Conservation (phyloP, 2,113 vertebrate species). For the Tachysurus vachellii region DNA sequence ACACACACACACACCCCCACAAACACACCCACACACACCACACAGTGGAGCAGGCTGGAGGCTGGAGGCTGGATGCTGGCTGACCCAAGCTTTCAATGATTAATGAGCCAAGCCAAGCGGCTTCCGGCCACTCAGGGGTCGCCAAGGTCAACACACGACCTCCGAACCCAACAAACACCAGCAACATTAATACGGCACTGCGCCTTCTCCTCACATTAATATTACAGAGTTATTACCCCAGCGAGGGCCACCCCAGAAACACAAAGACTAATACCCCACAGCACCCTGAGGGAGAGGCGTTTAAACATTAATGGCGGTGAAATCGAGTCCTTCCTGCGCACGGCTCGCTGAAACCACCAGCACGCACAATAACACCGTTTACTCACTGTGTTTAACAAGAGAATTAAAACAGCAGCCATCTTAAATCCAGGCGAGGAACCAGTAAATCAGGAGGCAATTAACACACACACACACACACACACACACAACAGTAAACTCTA, state of each 20-base stretch:
- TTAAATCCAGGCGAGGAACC: not conserved
- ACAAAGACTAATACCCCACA: conserved; percentile 1
- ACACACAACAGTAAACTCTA: not conserved
- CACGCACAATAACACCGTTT: not conserved
- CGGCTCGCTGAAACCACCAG: not conserved
- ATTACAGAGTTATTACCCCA: conserved; percentile 20
- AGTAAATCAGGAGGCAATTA: conserved; percentile 11
- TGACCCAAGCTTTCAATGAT: conserved; percentile 68
- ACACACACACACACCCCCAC: conserved; percentile 47
- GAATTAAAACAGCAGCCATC: not conserved
- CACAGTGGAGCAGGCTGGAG: conserved; percentile 39
- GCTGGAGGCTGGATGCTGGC: conserved; percentile 37
- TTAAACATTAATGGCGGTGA: conserved; percentile 43
- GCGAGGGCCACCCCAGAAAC: not conserved
- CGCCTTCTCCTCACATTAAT: conserved; percentile 30
- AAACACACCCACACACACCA: conserved; percentile 50
- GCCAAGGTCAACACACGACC: conserved; percentile 49
- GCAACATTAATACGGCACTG: conserved; percentile 24
- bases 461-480: not conserved
- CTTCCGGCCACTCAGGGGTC: conserved; percentile 58
- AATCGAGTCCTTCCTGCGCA: not conserved
- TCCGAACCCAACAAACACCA: conserved; percentile 27
- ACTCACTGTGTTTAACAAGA: not conserved
- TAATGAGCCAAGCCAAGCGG: conserved; percentile 72
- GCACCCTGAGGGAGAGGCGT: not conserved